phyloP scores from a whole-genome alignment of 2,113 vertebrate species.

The Cryptomyrus ogoouensis region DNA sequence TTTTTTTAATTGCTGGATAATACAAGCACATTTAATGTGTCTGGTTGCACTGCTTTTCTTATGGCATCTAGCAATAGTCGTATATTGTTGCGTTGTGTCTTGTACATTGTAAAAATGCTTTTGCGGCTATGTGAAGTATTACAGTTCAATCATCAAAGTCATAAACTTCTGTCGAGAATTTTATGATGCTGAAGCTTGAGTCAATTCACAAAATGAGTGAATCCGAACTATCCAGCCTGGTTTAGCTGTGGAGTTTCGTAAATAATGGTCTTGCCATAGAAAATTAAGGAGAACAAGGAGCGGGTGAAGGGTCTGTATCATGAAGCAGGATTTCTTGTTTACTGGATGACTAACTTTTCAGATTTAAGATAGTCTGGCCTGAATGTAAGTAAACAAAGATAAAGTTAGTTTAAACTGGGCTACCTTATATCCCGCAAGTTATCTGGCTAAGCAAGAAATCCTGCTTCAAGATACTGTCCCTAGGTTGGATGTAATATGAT shows the following conservation, averaged over 20 bases:
- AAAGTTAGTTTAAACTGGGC: neutral
- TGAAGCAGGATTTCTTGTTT: neutral
- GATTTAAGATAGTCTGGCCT: neutral
- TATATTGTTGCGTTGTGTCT: neutral
- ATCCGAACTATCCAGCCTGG: conserved; percentile 14
- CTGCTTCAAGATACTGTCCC: neutral
- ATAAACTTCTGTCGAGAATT: neutral
- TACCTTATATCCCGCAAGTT: neutral
- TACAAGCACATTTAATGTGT: neutral
- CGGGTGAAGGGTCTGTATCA: neutral
- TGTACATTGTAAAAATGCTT: neutral
- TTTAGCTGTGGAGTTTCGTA: conserved; percentile 20
- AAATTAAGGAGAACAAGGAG: conserved; percentile 27
- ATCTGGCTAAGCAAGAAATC: neutral
- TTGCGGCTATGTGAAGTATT: neutral
- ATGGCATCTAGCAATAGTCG: neutral
- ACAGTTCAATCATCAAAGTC: neutral
- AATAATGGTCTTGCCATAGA: conserved; percentile 31
- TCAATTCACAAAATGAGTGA: neutral
- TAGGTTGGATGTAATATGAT: neutral
- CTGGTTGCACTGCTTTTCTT: neutral
- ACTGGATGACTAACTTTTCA: neutral
- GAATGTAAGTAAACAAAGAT: neutral
- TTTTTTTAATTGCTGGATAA: neutral
- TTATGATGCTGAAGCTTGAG: neutral